Evolutionary conservation across 2,113 vertebrate genomes (phyloP).

Genomic region (Panthera leo): DNA sequence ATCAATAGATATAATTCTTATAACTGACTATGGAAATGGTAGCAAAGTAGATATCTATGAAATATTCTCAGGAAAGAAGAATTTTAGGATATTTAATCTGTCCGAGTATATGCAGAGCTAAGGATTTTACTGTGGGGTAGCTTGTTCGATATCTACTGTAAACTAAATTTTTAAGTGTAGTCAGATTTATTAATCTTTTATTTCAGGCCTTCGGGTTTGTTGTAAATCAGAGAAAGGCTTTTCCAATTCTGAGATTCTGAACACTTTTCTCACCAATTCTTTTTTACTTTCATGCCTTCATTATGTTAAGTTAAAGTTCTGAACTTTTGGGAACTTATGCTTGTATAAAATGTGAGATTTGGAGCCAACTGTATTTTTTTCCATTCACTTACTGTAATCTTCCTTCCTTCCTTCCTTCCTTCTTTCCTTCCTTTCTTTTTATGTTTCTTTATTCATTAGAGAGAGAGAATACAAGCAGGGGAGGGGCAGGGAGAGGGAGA

Average conservation of each 20-base stretch:
- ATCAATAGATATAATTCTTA: not conserved
- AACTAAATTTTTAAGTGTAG: not conserved
- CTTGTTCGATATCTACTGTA: not conserved
- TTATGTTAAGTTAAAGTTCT: constrained; percentile 16
- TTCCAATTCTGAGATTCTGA: constrained; percentile 19
- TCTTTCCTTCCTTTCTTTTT: too few species aligned
- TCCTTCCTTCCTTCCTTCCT: too few species aligned
- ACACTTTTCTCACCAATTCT: not conserved
- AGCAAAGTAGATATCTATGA: not conserved
- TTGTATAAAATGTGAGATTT: not conserved
- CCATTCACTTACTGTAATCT: not conserved
- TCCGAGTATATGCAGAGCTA: not conserved
- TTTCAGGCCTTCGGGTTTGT: not conserved
- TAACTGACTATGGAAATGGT: not conserved
- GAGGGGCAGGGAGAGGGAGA: too few species aligned
- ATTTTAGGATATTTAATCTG: not conserved
- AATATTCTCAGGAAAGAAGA: not conserved
- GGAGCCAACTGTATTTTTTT: not conserved
- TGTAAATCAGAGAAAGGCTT: not conserved
- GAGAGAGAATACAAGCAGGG: too few species aligned
- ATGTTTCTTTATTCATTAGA: too few species aligned
- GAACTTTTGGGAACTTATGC: not conserved
- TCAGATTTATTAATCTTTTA: not conserved
- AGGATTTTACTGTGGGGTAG: not conserved
- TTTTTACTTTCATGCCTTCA: not conserved